phyloP scores from a whole-genome alignment of 2,113 vertebrate genomes.

The Trinectes maculatus region DNA sequence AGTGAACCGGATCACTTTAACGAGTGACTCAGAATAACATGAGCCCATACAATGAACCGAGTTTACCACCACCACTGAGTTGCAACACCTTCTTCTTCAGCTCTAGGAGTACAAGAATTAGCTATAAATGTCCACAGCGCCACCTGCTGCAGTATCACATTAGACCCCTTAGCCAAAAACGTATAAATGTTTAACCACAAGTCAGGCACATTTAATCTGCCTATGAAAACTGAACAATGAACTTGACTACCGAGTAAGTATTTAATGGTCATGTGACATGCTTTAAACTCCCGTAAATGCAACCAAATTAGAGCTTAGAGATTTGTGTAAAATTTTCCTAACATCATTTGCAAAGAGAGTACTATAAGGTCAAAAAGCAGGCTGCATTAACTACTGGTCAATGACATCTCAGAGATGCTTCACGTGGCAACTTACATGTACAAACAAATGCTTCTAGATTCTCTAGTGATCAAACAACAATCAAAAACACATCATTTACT shows the following conservation, averaged over 20 bases:
- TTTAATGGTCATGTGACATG: not conserved
- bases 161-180: not conserved
- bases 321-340: not conserved
- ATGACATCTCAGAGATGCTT: not conserved
- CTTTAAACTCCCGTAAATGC: not conserved
- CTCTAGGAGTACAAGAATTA: too few relatives aligned
- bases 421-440: not conserved
- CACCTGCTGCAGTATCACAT: not conserved
- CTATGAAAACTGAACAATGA: not conserved
- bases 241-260: not conserved
- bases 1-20: too few relatives aligned
- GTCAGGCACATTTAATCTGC: not conserved
- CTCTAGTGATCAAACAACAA: not conserved
- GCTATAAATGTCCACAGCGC: constrained; percentile 19
- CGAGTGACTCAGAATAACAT: too few relatives aligned
- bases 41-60: too few relatives aligned
- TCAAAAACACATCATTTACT: not conserved
- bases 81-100: constrained; percentile 24
- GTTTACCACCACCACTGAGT: too few relatives aligned
- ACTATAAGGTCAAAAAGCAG: too few relatives aligned
- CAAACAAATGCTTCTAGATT: not conserved
- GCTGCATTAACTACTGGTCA: too few relatives aligned
- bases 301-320: not conserved
- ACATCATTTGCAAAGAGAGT: too few relatives aligned
- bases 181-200: too few relatives aligned